Base-by-base conservation (phyloP, 2,113 vertebrate species). In the Cebus imitator region DNA sequence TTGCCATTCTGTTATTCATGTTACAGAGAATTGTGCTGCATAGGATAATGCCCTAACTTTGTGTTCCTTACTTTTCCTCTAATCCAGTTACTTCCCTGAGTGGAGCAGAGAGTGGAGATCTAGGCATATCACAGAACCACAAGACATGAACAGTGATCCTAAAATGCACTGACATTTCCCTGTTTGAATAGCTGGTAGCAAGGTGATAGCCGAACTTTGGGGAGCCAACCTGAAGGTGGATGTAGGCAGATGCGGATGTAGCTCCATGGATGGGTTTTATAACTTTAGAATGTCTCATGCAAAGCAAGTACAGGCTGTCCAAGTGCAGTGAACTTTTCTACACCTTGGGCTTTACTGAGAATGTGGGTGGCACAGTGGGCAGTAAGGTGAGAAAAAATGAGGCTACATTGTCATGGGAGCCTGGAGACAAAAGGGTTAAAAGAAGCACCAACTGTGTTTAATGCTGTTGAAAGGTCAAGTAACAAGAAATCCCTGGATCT, bases 401-500 rank as follows among this genome's bases (percentile, higher is more conserved):
- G 48, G 30, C 61, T 2, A 0, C 20, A 35, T 35, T 48, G 18
- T 73, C n/a, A 32, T 21, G 61, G 58, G 79, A 86, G 43, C 27
- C 23, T 43, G 14, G 11, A 96, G 55, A 52, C 86, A 92, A 85
- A 78, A 66, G 12, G 14, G 8, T 68, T 50, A 50, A 4, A 58
- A 70, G 45, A 86, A 57, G 61, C 30, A 16, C 23, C 52, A 27
- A 18, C 35, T 66, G 5, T 55, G 27, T 61, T 8, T 52, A 64
- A 90, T 18, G 5, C n/a, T 35, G 18, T 30, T 68, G 14, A 94
- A 95, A 92, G 66, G 81, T 91, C 89, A 86, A 86, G n/a, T 48
- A 37, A 70, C n/a, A 80, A 35, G 64, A 95, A 91, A 86, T 80
- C 27, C n/a, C 55, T n/a, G 40, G 4, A 9, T 45, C 87, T 76